These are phyloP conservation scores for Enteromius argenteus DNA, from an alignment of 2,797 vertebrate genomes.

Conservation along the genomic window DNA sequence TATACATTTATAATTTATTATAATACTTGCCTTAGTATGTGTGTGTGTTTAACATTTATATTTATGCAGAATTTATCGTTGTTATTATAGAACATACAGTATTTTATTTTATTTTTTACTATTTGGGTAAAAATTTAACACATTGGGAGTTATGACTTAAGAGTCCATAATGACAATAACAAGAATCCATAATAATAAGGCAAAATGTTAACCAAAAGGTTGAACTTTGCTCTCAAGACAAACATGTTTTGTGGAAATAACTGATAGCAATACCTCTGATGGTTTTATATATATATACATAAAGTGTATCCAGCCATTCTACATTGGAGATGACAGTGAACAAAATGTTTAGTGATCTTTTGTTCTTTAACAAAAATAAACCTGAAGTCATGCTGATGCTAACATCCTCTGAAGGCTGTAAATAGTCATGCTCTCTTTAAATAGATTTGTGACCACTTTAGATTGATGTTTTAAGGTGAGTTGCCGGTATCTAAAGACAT, in stretches of 20 bases:
- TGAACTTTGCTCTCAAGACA: not conserved
- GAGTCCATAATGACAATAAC: not conserved
- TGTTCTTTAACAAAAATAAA: conserved; percentile 20
- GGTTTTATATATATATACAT: not conserved
- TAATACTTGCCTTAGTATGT: too few species aligned
- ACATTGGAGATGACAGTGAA: not conserved
- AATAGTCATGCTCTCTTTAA: conserved; percentile 48
- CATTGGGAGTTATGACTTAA: not conserved
- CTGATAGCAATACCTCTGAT: not conserved
- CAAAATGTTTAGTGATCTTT: not conserved
- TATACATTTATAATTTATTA: too few species aligned
- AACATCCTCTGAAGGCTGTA: conserved; percentile 48
- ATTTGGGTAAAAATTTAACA: not conserved
- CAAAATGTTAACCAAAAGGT: not conserved
- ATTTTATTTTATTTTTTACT: not conserved
- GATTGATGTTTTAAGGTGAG: conserved; percentile 17
- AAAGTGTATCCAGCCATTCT: not conserved
- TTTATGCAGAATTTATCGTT: not conserved
- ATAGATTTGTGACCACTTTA: conserved; percentile 33
- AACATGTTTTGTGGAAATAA: not conserved
- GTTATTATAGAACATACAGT: not conserved
- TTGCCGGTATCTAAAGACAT: conserved; percentile 6
- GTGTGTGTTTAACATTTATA: not conserved
- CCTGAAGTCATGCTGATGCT: not conserved
- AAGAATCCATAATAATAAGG: not conserved